phyloP scores from a whole-genome alignment of 35 echinoderm and acorn worm genomes.

The Apostichopus japonicus region DNA sequence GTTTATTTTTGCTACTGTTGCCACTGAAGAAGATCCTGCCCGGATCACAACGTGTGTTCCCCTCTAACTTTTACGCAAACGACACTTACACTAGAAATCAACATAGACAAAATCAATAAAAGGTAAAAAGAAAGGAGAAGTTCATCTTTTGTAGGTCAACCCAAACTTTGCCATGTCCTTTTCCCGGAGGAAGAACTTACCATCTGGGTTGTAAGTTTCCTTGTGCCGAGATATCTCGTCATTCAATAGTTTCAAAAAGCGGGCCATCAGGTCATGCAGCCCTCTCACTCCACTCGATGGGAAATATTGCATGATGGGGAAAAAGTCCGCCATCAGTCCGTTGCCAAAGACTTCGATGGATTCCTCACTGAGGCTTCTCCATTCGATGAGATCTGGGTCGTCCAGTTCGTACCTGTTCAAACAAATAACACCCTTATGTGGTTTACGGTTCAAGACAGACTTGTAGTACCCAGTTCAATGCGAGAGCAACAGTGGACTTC shows the following conservation, averaged over 20 bases:
- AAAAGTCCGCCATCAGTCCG: constrained; percentile 69
- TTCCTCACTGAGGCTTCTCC: constrained; percentile 54
- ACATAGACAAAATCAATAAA: too few species aligned
- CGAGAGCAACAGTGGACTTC: too few species aligned
- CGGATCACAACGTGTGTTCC: too few species aligned
- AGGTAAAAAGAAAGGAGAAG: too few species aligned
- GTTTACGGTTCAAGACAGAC: too few species aligned
- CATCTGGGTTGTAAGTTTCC: constrained; percentile 43
- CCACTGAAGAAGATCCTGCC: too few species aligned
- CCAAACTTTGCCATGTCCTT: too few species aligned
- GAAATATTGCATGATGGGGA: constrained; percentile 52
- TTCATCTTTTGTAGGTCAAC: too few species aligned
- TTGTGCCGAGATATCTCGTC: constrained; percentile 59
- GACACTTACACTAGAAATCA: too few species aligned
- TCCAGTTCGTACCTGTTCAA: constrained; percentile 64
- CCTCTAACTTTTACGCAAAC: too few species aligned
- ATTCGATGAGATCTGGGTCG: constrained; percentile 52
- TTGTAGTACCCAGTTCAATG: too few species aligned
- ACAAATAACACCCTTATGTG: not conserved
- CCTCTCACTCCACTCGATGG: constrained; percentile 35
- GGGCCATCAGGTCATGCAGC: not conserved
- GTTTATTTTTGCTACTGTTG: too few species aligned
- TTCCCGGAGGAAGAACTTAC: not conserved
- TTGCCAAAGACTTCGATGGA: constrained; percentile 16
- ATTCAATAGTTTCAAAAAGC: not conserved